phyloP scores from a whole-genome alignment of 2,113 vertebrate genomes.

The Apteryx owenii region DNA sequence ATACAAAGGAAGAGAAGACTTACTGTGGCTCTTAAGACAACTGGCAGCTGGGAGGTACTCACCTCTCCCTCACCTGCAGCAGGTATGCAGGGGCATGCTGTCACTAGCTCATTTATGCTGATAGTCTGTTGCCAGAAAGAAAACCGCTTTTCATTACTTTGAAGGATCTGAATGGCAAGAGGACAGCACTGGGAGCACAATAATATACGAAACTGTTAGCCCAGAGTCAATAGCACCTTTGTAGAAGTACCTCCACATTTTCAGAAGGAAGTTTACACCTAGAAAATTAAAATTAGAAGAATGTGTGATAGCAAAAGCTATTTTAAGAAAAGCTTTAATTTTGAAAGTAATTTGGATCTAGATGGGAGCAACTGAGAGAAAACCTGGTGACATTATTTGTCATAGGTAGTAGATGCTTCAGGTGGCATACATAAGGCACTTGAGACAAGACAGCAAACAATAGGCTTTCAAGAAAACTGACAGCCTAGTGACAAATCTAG shows the following conservation, averaged over 20 bases:
- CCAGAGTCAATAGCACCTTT: fast-evolving
- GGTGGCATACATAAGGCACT: background rate
- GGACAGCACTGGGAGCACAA: background rate
- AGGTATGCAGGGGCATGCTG: fast-evolving
- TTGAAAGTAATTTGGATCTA: background rate
- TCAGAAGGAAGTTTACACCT: background rate
- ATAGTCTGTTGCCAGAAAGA: background rate
- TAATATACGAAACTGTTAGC: background rate
- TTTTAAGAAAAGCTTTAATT: background rate
- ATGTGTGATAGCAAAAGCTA: background rate
- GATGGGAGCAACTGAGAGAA: background rate
- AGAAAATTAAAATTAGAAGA: background rate
- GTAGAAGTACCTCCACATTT: fast-evolving
- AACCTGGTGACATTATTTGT: background rate
- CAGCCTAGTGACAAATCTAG: background rate
- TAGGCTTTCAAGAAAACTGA: background rate
- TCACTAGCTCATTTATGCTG: background rate
- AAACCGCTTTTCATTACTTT: background rate
- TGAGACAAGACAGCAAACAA: background rate
- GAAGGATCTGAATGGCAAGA: background rate
- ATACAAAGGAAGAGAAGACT: background rate
- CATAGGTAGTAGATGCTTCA: background rate
- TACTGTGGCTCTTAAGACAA: background rate
- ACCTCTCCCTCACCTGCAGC: background rate
- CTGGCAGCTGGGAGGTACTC: background rate